phyloP scores from a whole-genome alignment of 2,797 vertebrate genomes.

The Centropyge bicolor region DNA sequence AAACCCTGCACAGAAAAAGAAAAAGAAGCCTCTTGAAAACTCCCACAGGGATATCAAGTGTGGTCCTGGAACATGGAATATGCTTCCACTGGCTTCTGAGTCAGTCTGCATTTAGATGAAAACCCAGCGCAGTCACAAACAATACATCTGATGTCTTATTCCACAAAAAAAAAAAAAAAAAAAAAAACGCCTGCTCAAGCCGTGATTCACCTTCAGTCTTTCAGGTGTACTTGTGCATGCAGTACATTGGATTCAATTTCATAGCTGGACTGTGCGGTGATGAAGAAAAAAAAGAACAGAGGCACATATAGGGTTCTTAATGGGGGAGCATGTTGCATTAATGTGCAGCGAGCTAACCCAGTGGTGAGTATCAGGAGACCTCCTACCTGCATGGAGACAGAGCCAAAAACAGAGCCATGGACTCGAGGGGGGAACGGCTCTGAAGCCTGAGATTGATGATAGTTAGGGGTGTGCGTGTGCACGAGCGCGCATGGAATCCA shows the following conservation, averaged over 20 bases:
- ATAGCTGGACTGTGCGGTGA: constrained; percentile 15
- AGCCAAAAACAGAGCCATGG: constrained; percentile 82
- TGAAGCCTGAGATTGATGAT: constrained; percentile 88
- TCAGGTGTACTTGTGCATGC: neutral
- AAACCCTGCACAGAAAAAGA: constrained; percentile 36
- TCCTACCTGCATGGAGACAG: constrained; percentile 80
- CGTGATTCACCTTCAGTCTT: constrained; percentile 52
- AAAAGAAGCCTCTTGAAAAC: constrained; percentile 52
- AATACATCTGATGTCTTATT: constrained; percentile 44
- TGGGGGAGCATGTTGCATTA: constrained; percentile 79
- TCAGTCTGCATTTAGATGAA: constrained; percentile 58
- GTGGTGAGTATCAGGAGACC: constrained; percentile 85
- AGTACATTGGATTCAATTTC: constrained; percentile 23
- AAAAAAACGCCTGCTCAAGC: neutral
- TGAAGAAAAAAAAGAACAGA: constrained; percentile 25
- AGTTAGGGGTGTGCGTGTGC: constrained; percentile 50
- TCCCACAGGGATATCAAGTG: constrained; percentile 55
- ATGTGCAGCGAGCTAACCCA: constrained; percentile 79
- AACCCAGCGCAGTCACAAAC: constrained; percentile 51
- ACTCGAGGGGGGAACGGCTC: constrained; percentile 79
- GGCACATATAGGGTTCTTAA: constrained; percentile 63
- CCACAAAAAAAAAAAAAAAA: neutral
- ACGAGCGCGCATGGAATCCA: constrained; percentile 30
- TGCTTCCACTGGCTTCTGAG: constrained; percentile 44
- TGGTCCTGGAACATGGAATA: constrained; percentile 57